Conservation (phyloP, 1,140 invertebrate genomes). For the Drosophila sturtevanti region DNA sequence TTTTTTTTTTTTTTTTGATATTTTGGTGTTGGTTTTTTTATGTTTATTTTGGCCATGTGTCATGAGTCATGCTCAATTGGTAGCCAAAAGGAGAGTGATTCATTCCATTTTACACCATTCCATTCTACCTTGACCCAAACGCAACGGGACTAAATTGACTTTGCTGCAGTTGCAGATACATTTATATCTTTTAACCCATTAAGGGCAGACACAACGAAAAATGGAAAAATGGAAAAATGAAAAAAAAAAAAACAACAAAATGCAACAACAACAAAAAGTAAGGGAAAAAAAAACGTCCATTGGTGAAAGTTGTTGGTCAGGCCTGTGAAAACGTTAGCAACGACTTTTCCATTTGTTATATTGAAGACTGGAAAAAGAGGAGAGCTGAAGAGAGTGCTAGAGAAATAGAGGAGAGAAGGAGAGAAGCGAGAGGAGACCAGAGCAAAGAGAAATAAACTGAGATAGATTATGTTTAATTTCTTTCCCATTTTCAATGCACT, state of each 20-base stretch:
- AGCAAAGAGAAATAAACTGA: not conserved
- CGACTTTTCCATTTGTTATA: conserved; percentile 12
- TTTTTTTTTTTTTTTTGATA: conserved; percentile 6
- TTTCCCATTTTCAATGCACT: conserved; percentile 25
- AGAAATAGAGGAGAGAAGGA: conserved; percentile 6
- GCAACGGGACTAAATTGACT: conserved; percentile 8
- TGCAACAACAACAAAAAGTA: conserved; percentile 16
- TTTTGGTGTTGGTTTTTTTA: conserved; percentile 13
- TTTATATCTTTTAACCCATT: conserved; percentile 37
- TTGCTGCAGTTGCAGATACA: conserved; percentile 25
- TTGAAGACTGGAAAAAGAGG: conserved; percentile 17
- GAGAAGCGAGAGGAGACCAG: not conserved
- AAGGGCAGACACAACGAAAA: conserved; percentile 29
- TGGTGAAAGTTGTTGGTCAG: conserved; percentile 52
- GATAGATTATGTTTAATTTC: conserved; percentile 44
- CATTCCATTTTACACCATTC: conserved; percentile 4
- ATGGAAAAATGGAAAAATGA: not conserved
- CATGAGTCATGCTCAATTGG: conserved; percentile 37
- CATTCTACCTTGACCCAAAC: conserved; percentile 13
- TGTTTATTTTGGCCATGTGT: conserved; percentile 9
- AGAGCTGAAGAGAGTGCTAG: conserved; percentile 9
- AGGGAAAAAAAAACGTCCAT: conserved; percentile 11
- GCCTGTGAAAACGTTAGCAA: conserved; percentile 37
- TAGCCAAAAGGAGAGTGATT: conserved; percentile 27
- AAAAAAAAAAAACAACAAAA: no score